A percentile compares a stretch with the other conserved stretches of the same genome.
These are phyloP conservation scores for Lacerta bilineata DNA, from an alignment of 2,797 vertebrate species.

Conservation along the genomic window DNA sequence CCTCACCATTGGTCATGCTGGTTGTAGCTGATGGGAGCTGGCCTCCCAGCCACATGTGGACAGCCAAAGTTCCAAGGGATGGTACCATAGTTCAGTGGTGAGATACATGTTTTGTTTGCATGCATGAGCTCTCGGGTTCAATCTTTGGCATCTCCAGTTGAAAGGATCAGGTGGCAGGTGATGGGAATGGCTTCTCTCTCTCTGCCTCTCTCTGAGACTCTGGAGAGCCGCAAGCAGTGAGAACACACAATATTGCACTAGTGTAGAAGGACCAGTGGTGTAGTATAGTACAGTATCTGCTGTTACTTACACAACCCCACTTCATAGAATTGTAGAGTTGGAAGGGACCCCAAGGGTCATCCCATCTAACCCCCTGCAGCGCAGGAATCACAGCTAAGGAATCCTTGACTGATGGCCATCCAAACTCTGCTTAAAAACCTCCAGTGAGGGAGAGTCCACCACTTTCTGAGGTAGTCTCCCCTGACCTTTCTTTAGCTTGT, in stretches of 20 bases:
- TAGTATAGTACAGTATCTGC: neutral
- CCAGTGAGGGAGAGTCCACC: no score
- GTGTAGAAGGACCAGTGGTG: neutral
- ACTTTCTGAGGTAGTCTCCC: no score
- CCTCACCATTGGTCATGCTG: no score
- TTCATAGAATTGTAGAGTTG: neutral
- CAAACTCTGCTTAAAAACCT: no score
- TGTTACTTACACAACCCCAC: neutral
- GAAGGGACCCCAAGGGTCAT: no score
- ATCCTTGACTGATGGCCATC: no score
- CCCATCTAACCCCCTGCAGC: no score
- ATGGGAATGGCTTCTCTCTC: neutral
- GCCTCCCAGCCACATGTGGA: no score
- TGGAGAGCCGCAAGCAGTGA: neutral
- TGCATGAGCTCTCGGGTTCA: neutral
- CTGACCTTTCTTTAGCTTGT: slow-evolving; percentile 34
- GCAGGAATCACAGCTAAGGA: no score
- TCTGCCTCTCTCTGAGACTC: neutral
- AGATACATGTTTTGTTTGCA: neutral
- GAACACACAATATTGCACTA: neutral
- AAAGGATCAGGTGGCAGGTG: neutral
- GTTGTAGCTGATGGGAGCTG: no score
- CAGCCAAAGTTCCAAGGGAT: neutral
- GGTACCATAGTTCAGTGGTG: neutral
- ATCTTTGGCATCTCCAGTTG: neutral